These are phyloP conservation scores for Eristalinus sepulchralis DNA, from an alignment of 2,888 invertebrate species.

Conservation along the genomic window DNA sequence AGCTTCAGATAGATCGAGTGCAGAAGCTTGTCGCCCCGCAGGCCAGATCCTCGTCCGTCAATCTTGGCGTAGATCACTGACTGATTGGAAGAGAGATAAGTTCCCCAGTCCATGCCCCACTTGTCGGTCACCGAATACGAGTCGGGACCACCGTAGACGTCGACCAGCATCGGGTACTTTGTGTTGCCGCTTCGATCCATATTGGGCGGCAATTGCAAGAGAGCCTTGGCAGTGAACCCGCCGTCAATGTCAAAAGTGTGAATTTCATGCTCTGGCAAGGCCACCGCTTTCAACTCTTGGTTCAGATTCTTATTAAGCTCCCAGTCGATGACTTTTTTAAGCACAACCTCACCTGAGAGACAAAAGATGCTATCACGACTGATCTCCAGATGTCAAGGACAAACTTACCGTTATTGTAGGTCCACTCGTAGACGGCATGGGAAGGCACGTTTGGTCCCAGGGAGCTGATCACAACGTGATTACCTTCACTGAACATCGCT, in stretches of 20 bases:
- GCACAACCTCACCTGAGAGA: slow-evolving; percentile 75
- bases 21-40: slow-evolving; percentile 90
- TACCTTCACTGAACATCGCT: slow-evolving; percentile 86
- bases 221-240: slow-evolving; percentile 87
- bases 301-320: slow-evolving; percentile 85
- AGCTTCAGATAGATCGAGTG: slow-evolving; percentile 91
- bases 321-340: slow-evolving; percentile 82
- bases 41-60: slow-evolving; percentile 94
- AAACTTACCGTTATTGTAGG: slow-evolving; percentile 75
- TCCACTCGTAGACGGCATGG: slow-evolving; percentile 83
- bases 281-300: slow-evolving; percentile 81
- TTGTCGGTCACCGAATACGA: slow-evolving; percentile 90
- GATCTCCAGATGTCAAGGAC: background rate
- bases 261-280: slow-evolving; percentile 84
- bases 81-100: slow-evolving; percentile 91
- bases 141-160: slow-evolving; percentile 97
- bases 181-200: slow-evolving; percentile 85
- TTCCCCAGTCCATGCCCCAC: slow-evolving; percentile 93
- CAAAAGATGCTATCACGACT: background rate
- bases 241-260: slow-evolving; percentile 85
- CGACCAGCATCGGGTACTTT: slow-evolving; percentile 90
- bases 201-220: slow-evolving; percentile 88
- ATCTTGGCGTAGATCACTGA: slow-evolving; percentile 93
- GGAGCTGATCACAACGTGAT: slow-evolving; percentile 88
- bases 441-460: slow-evolving; percentile 93